phyloP scores from a whole-genome alignment of 2,797 vertebrate genomes.

The Cynodonichthys magdalenae region DNA sequence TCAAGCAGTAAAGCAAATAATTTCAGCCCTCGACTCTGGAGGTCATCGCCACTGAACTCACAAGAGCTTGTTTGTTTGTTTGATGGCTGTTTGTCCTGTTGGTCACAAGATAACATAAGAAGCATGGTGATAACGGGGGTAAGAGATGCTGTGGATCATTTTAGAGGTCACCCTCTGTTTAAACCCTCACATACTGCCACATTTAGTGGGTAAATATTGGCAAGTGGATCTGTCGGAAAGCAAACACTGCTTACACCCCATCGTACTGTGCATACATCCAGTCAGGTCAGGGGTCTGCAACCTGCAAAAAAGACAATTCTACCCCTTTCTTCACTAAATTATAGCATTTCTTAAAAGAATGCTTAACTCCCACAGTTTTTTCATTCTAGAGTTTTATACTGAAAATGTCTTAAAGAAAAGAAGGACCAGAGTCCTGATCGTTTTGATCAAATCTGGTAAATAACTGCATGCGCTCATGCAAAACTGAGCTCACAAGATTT shows the following conservation, averaged over 20 bases:
- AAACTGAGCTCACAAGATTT: too few relatives aligned
- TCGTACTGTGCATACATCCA: background rate
- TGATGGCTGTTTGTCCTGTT: slow-evolving; percentile 56
- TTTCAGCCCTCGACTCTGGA: slow-evolving; percentile 35
- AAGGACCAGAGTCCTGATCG: too few relatives aligned
- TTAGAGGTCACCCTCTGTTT: slow-evolving; percentile 24
- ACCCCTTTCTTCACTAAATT: too few relatives aligned
- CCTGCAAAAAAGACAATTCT: too few relatives aligned
- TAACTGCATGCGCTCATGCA: too few relatives aligned
- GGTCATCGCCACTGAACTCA: slow-evolving; percentile 34
- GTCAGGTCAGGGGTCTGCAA: background rate
- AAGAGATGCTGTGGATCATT: slow-evolving; percentile 61
- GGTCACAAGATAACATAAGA: slow-evolving; percentile 54
- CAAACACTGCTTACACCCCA: slow-evolving; percentile 34
- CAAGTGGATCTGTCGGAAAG: slow-evolving; percentile 32
- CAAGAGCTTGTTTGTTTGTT: slow-evolving; percentile 55
- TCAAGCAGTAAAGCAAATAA: slow-evolving; percentile 54
- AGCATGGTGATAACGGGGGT: slow-evolving; percentile 41
- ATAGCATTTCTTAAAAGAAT: too few relatives aligned
- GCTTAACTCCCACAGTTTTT: too few relatives aligned
- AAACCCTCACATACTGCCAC: slow-evolving; percentile 51
- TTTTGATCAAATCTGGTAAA: too few relatives aligned
- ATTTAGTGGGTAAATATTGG: slow-evolving; percentile 51
- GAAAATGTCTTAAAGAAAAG: too few relatives aligned
- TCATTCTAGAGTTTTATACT: too few relatives aligned